A percentile compares a stretch with the other conserved stretches of the same genome.
Conservation (phyloP, 37 sponge, comb jelly and placozoan species). For the Corticium candelabrum region DNA sequence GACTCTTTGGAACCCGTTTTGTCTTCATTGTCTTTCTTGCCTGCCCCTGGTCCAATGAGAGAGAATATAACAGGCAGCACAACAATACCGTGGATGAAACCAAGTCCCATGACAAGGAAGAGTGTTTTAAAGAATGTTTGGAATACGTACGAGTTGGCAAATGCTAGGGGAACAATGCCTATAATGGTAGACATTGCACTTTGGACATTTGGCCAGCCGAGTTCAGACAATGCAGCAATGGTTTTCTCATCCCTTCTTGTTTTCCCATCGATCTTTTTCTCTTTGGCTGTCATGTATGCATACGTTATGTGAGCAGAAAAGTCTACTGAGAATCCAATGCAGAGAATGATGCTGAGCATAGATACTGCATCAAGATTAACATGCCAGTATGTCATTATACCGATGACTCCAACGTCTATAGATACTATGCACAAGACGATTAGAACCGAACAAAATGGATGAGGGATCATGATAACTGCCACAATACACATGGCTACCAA, state of each 20-base stretch:
- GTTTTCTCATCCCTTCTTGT: not conserved
- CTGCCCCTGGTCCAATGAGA: not conserved
- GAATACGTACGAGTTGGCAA: not conserved
- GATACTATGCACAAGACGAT: not conserved
- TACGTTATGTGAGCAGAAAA: not conserved
- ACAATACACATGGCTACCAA: not conserved
- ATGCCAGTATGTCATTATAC: not conserved
- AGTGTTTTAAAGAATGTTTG: not conserved
- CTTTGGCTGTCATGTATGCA: not conserved
- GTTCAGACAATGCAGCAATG: not conserved
- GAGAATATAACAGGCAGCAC: not conserved
- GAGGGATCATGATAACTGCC: not conserved
- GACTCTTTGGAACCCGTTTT: too few relatives aligned
- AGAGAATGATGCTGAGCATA: not conserved
- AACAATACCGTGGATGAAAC: conserved; percentile 1
- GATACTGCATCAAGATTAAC: not conserved
- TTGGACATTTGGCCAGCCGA: not conserved
- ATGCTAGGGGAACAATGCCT: not conserved
- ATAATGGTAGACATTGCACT: not conserved
- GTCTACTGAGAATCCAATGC: not conserved
- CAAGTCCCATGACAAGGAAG: not conserved
- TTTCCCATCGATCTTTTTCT: not conserved
- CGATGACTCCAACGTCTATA: not conserved
- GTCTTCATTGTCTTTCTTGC: too few relatives aligned
- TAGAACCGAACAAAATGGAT: not conserved